Percentiles rank a stretch among this genome's conserved stretches.
Conservation (phyloP, 1,140 invertebrate genomes). For the Stenopsyche tienmushanensis region DNA sequence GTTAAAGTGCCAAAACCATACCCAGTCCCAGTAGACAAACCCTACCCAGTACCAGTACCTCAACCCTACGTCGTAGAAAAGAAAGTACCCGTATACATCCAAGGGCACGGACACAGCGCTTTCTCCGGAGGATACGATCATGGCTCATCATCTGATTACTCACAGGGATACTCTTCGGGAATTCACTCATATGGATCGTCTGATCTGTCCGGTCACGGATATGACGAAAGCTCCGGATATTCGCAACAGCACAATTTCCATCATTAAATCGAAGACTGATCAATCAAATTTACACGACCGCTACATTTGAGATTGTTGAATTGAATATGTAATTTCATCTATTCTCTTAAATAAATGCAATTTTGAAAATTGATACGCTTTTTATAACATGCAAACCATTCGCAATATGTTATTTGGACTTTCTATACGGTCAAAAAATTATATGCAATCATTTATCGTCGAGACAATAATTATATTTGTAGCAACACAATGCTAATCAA, state of each 20-base stretch:
- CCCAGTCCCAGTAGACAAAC: constrained; percentile 46
- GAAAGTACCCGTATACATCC: constrained; percentile 41
- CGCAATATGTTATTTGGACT: no score
- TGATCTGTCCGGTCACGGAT: not conserved
- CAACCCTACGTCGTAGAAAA: constrained; percentile 41
- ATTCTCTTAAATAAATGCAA: not conserved
- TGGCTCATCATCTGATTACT: not conserved
- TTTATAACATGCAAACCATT: not conserved
- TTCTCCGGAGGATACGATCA: not conserved
- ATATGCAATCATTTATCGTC: no score
- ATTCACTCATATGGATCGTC: not conserved
- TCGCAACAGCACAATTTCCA: not conserved
- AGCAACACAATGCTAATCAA: no score
- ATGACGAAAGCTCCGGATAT: not conserved
- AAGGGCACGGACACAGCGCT: constrained; percentile 7
- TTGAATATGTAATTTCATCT: no score
- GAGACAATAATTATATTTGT: no score
- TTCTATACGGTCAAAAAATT: no score
- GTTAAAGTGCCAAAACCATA: constrained; percentile 46
- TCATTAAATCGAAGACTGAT: no score
- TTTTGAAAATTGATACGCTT: not conserved
- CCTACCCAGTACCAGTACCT: constrained; percentile 48
- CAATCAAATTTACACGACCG: no score
- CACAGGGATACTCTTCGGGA: not conserved
- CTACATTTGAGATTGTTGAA: no score